Percentiles rank a stretch among this genome's conserved stretches.
These are phyloP conservation scores for Proterorhinus semilunaris DNA, from an alignment of 2,113 vertebrate species.

Conservation along the genomic window DNA sequence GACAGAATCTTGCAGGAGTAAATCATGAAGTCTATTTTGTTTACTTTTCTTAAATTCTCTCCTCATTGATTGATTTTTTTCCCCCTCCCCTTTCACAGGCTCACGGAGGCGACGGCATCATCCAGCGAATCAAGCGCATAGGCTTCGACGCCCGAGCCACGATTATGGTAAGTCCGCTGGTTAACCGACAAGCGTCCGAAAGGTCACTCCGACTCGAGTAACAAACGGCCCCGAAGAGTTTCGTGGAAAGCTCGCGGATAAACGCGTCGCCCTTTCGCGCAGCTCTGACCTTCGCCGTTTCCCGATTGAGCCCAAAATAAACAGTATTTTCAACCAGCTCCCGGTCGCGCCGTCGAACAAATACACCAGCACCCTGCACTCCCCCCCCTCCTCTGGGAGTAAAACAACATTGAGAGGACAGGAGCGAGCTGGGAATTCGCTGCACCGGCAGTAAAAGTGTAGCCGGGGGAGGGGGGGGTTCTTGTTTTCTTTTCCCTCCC, in stretches of 20 bases:
- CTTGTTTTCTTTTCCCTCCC: constrained; percentile 23
- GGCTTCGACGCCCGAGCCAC: constrained; percentile 92
- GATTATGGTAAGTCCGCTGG: constrained; percentile 82
- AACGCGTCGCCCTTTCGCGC: constrained; percentile 3
- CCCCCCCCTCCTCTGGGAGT: constrained; percentile 25
- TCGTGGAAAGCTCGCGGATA: not conserved
- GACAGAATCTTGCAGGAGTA: not conserved
- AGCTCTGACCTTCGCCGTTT: constrained; percentile 24
- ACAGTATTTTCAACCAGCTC: constrained; percentile 4
- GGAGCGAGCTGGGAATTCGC: constrained; percentile 37
- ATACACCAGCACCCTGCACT: constrained; percentile 20
- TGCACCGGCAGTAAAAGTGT: constrained; percentile 35
- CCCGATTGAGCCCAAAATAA: constrained; percentile 20
- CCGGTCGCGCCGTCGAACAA: constrained; percentile 25
- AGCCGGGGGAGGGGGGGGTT: constrained; percentile 21
- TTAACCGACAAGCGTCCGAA: not conserved
- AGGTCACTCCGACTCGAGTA: not conserved
- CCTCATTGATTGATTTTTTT: not conserved
- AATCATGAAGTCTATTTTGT: not conserved
- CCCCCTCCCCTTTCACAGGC: constrained; percentile 83
- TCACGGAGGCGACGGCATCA: constrained; percentile 92
- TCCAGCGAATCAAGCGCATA: constrained; percentile 91
- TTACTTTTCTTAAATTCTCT: not conserved
- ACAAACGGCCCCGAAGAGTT: not conserved
- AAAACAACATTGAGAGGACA: constrained; percentile 38